Evolutionary conservation across 92 coral and sea anemone species (phyloP), one percentile per base, ranked within the genome.

Genomic region (Phenganax subtilis): DNA sequence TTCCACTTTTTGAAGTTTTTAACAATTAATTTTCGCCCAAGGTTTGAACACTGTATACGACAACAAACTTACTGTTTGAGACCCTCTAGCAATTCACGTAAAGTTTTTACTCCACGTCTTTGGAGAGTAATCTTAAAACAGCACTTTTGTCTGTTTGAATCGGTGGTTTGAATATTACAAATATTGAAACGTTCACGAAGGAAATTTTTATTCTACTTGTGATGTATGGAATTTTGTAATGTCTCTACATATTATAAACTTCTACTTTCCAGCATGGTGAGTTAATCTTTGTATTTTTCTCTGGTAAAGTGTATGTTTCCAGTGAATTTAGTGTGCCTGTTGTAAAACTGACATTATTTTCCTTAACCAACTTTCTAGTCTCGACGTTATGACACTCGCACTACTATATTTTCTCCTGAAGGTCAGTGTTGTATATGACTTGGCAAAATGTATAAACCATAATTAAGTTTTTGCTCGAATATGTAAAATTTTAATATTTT

Each of bases 371-470:
- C 70, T 27, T 84, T 81, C 12, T 73, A 92, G 98, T 92, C 98
- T 81, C 96, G 98, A 61, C 89, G 98, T 20, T 96, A 96, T 77
- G 98, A 96, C 74, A 96, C 97, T 58, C 87, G 98, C 68, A 96
- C 98, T 59, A 96, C 98, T 44, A 96, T 96, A 80, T 96, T 96
- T 75, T 96, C 98, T 87, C 98, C 98, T 0, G 98, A 96, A 96
- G 98, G 98, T 96, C 81, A 76, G 84, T 54, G 61, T 37, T 12
- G 9, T 7, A 57, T 57, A 57, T 57, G 60, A 57, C 60, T 17
- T 61, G 6, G 67, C 67, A 61, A 61, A 5, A 61, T 15, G 5
- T 12, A 61, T 61, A 8, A 61, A 20, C 25, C 25, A 20, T 20
- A 20, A 20, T 20, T 20, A 20, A 37, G 47, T 37, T 37, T 37